Evolutionary conservation across 2,888 invertebrate genomes (phyloP).

Genomic region (Hyposoter didymator): DNA sequence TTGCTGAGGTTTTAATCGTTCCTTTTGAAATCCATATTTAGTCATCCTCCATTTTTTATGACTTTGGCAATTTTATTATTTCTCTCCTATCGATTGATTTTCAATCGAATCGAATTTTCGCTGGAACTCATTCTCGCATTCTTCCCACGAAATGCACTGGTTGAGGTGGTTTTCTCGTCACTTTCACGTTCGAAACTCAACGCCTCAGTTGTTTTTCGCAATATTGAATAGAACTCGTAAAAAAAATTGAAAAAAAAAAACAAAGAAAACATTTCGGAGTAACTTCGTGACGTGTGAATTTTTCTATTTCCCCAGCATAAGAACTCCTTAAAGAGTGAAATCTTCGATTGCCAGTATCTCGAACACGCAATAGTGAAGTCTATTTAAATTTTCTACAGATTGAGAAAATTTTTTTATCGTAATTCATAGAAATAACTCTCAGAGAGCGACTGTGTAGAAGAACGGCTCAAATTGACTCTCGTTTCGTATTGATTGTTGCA

Average conservation of each 20-base stretch:
- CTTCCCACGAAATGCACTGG: neutral
- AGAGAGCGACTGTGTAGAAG: neutral
- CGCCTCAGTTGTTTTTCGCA: too few relatives aligned
- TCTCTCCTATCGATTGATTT: neutral
- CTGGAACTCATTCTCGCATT: neutral
- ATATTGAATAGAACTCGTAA: too few relatives aligned
- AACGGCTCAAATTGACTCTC: neutral
- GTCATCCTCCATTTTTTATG: neutral
- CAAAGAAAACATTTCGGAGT: too few relatives aligned
- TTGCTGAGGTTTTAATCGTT: neutral
- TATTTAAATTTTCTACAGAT: too few relatives aligned
- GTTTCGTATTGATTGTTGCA: slow-evolving; percentile 63
- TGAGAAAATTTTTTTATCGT: neutral
- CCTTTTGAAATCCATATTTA: neutral
- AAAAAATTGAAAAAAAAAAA: too few relatives aligned
- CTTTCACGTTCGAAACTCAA: too few relatives aligned
- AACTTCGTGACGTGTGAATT: too few relatives aligned
- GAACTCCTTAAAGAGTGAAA: too few relatives aligned
- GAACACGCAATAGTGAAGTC: too few relatives aligned
- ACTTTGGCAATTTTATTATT: neutral
- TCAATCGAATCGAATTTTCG: neutral
- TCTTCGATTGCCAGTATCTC: too few relatives aligned
- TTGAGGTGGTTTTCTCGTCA: neutral
- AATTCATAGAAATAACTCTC: neutral
- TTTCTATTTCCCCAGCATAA: too few relatives aligned